Conservation (phyloP, 1,140 invertebrate species). For the Phocides pigmalion region DNA sequence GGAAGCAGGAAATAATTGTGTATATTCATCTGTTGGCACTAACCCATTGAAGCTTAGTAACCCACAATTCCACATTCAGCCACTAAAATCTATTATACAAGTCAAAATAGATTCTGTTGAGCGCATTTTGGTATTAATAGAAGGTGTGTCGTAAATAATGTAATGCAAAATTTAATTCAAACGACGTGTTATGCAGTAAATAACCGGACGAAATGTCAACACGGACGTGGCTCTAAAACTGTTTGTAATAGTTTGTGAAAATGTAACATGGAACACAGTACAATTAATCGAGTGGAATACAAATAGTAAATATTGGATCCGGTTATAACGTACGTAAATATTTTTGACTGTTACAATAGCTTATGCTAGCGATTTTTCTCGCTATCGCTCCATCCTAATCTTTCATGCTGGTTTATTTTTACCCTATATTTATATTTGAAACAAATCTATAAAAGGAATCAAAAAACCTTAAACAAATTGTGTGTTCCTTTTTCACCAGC, state of each 20-base stretch:
- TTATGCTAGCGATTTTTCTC: no score
- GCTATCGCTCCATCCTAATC: no score
- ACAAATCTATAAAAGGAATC: no score
- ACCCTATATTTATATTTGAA: no score
- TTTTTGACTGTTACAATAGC: no score
- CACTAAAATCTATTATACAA: conserved; percentile 23
- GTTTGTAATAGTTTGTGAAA: conserved; percentile 9
- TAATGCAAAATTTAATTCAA: conserved; percentile 46
- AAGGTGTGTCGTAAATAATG: conserved; percentile 41
- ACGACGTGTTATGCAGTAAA: conserved; percentile 43
- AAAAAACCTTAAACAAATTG: no score
- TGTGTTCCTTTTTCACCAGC: no score
- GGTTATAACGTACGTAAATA: no score
- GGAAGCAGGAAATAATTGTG: conserved; percentile 3
- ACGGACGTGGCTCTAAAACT: neutral
- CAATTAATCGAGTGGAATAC: neutral
- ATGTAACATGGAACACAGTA: neutral
- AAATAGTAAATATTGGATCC: no score
- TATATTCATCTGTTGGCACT: neutral
- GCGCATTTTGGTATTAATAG: conserved; percentile 28
- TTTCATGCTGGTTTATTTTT: no score
- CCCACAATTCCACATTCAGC: conserved; percentile 19
- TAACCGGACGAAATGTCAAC: conserved; percentile 31
- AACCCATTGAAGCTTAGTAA: conserved; percentile 7
- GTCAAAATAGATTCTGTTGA: conserved; percentile 19